Conservation (phyloP, 2,888 invertebrate species). For the Zygaena filipendulae region DNA sequence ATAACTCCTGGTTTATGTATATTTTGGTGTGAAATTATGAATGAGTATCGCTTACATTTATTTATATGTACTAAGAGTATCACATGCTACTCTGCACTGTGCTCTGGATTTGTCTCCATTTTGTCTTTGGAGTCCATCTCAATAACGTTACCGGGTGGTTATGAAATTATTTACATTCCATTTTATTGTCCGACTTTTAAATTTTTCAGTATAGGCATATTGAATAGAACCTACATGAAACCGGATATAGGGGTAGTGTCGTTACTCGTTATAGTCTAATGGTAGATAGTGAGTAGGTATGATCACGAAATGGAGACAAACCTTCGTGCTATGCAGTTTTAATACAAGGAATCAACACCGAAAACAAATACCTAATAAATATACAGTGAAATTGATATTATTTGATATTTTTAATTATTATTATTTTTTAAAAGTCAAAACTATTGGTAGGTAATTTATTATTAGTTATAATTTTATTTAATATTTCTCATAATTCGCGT, state of each 20-base stretch:
- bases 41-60: slow-evolving; percentile 38
- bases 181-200: too few species aligned
- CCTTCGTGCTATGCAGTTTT: slow-evolving; percentile 33
- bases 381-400: slow-evolving; percentile 68
- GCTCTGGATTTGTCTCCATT: slow-evolving; percentile 41
- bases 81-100: slow-evolving; percentile 56
- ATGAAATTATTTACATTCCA: too few species aligned
- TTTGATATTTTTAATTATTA: slow-evolving; percentile 43
- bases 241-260: too few species aligned
- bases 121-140: slow-evolving; percentile 3
- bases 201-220: too few species aligned
- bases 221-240: too few species aligned
- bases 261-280: too few species aligned
- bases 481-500: slow-evolving; percentile 44
- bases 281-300: too few species aligned
- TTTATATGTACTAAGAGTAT: slow-evolving; percentile 56
- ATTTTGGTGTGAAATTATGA: slow-evolving; percentile 32
- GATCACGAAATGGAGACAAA: slow-evolving; percentile 49
- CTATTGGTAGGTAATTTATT: too few species aligned
- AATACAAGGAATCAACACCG: slow-evolving; percentile 65
- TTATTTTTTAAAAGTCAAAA: slow-evolving; percentile 56
- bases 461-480: too few species aligned
- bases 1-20: slow-evolving; percentile 20
- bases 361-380: slow-evolving; percentile 62
- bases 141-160: slow-evolving; percentile 10